Evolutionary conservation across 2,113 vertebrate genomes (phyloP), one percentile per base, ranked within the genome.

Genomic region (Cromileptes altivelis): DNA sequence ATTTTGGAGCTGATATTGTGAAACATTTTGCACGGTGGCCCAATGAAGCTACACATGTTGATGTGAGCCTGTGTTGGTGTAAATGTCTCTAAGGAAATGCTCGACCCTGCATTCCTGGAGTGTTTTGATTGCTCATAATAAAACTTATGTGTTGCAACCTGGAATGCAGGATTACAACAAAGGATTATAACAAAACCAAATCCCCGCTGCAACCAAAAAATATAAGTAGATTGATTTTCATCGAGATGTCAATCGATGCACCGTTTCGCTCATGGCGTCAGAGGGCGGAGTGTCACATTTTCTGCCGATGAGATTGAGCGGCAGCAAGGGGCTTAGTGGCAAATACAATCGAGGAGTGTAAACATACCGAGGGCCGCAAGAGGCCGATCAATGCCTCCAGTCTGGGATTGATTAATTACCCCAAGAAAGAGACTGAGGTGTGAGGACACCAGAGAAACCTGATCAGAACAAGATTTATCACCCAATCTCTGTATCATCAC

Each of bases 331-430:
- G 91, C 91, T 93, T 95, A 94, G 92, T 94, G 93, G 93, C 92
- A 94, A 94, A 94, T 86, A 92, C 91, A 93, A 94, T 94, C 90
- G 91, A 94, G 94, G 88, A 93, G 91, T 90, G 92, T 94, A 92
- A 93, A 94, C 93, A 93, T 78, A 94, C 87, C 83, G 73, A 87
- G 90, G 88, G 90, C 82, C 76, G 88, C 89, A 75, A 83, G 86
- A 90, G 89, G 89, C 85, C 82, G 91, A 94, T 95, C 94, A 89
- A 94, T 94, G 87, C 64, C 91, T 88, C 83, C 87, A 94, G 94
- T 94, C 93, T 94, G 91, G 93, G 91, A 94, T 94, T 94, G 94
- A 95, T 94, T 94, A 92, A 94, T 94, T 94, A 94, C 93, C 92
- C 89, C 86, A 76, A 86, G 92, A 93, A 90, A 92, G 93, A 94